phyloP scores from a whole-genome alignment of 2,113 vertebrate genomes.

The Platichthys flesus region DNA sequence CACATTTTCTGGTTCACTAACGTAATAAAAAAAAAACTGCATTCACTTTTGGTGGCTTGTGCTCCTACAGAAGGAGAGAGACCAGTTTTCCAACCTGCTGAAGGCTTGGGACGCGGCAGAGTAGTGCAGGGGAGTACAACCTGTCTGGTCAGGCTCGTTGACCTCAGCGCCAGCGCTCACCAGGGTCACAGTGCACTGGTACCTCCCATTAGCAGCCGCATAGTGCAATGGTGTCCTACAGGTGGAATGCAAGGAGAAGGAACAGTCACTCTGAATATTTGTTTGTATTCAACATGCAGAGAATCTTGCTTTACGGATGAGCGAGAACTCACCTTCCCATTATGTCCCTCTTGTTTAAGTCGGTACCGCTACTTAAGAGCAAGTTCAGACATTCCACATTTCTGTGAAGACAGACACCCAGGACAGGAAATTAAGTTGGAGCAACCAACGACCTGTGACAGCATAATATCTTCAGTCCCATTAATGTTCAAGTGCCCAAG shows the following conservation, averaged over 20 bases:
- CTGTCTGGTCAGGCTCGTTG: conserved; percentile 91
- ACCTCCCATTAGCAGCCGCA: conserved; percentile 94
- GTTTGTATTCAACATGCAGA: neutral
- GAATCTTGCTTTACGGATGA: neutral
- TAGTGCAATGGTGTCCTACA: conserved; percentile 96
- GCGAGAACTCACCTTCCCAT: conserved; percentile 88
- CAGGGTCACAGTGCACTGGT: conserved; percentile 94
- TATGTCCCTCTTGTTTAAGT: conserved; percentile 93
- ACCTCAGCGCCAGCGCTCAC: conserved; percentile 91
- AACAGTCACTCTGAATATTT: neutral
- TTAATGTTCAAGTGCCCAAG: neutral
- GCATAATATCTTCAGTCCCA: neutral
- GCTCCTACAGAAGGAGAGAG: neutral
- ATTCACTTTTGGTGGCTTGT: no score
- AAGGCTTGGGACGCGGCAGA: conserved; percentile 95
- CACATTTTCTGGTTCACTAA: neutral
- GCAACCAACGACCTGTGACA: neutral
- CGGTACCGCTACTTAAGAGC: conserved; percentile 96
- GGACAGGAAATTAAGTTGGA: neutral
- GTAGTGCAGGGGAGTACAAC: conserved; percentile 95
- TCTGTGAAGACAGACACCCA: conserved; percentile 71
- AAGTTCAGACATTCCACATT: conserved; percentile 99
- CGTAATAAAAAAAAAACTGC: no score
- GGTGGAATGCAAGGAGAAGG: neutral
- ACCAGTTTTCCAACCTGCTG: conserved; percentile 83